phyloP scores from a whole-genome alignment of 2,797 vertebrate genomes.

The Gila robusta region DNA sequence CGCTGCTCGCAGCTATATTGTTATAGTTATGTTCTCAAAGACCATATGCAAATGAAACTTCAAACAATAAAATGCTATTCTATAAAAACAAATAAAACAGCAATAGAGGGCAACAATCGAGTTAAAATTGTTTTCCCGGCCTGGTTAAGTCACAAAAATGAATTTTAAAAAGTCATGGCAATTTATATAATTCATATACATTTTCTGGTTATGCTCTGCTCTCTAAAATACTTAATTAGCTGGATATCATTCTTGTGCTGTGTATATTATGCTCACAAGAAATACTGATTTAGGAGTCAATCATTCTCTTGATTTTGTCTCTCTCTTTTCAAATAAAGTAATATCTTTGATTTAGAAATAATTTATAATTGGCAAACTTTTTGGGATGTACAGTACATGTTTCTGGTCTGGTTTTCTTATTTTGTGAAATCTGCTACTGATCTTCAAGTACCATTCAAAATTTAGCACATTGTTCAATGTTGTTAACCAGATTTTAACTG shows the following conservation, averaged over 20 bases:
- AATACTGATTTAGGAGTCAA: neutral
- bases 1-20: no score
- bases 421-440: neutral
- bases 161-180: neutral
- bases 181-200: neutral
- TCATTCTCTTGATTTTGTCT: neutral
- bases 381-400: neutral
- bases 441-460: neutral
- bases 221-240: neutral
- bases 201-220: neutral
- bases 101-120: neutral
- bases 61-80: neutral
- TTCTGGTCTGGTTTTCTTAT: neutral
- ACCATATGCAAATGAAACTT: neutral
- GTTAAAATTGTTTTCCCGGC: neutral
- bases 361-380: neutral
- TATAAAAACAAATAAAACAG: no score
- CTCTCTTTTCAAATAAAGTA: neutral
- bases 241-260: neutral
- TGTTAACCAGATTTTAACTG: neutral
- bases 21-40: neutral
- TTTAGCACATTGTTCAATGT: neutral
- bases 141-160: neutral
- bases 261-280: neutral
- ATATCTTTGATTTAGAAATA: neutral